phyloP scores from a whole-genome alignment of 64 coral and sea anemone genomes.

The Stylophora pistillata region DNA sequence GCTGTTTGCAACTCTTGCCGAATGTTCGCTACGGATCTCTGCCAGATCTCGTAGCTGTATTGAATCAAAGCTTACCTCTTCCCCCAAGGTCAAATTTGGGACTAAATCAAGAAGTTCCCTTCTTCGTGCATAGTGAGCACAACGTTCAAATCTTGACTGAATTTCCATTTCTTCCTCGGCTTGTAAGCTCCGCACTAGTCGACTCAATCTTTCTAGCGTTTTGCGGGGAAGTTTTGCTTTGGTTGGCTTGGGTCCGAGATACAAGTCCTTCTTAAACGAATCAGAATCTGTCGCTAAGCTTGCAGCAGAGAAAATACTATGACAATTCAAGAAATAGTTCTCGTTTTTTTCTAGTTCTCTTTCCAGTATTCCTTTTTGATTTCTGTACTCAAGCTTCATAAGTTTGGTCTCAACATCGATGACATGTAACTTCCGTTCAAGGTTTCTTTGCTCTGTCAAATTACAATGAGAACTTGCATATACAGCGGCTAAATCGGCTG shows the following conservation, averaged over 20 bases:
- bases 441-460: constrained; percentile 18
- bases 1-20: not conserved
- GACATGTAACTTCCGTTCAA: not conserved
- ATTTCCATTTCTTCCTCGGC: constrained; percentile 26
- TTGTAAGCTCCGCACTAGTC: constrained; percentile 1
- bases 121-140: not conserved
- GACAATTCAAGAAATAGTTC: constrained; percentile 2
- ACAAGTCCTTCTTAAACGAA: not conserved
- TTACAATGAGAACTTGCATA: not conserved
- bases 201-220: constrained; percentile 7
- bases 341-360: constrained; percentile 19
- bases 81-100: not conserved
- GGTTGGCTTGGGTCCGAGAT: constrained; percentile 5
- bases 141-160: constrained; percentile 5
- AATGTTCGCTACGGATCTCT: not conserved
- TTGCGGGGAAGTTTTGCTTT: constrained; percentile 36
- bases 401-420: constrained; percentile 25
- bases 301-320: constrained; percentile 19
- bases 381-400: constrained; percentile 8
- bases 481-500: constrained; percentile 10
- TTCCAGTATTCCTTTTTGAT: not conserved
- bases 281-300: constrained; percentile 27
- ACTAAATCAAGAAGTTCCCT: not conserved
- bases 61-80: not conserved
- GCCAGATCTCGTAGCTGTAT: not conserved